Percentiles rank a stretch among this genome's conserved stretches.
phyloP scores from a whole-genome alignment of 1,140 invertebrate species.

The Procambarus virginalis region DNA sequence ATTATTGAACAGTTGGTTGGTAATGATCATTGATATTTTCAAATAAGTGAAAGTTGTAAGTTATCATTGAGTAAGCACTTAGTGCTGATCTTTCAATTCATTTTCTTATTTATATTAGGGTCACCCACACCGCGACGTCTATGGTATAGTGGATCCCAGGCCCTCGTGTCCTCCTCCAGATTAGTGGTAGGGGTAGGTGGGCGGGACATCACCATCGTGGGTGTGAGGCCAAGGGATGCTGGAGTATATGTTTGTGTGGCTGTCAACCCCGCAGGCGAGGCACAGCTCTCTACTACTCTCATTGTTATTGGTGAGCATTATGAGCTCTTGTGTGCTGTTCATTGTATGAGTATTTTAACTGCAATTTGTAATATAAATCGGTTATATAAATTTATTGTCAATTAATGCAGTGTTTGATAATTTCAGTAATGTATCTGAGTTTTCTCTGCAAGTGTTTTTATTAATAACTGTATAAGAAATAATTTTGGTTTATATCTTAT shows the following conservation, averaged over 20 bases:
- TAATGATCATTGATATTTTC: too few relatives aligned
- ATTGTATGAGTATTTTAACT: neutral
- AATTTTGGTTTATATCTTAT: too few relatives aligned
- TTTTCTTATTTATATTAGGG: neutral
- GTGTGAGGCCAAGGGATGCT: constrained; percentile 37
- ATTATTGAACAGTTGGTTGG: too few relatives aligned
- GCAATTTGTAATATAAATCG: too few relatives aligned
- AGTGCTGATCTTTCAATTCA: neutral
- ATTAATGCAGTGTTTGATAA: too few relatives aligned
- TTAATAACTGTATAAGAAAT: too few relatives aligned
- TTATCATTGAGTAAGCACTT: too few relatives aligned
- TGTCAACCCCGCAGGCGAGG: constrained; percentile 62
- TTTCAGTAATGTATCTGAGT: too few relatives aligned
- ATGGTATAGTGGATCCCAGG: constrained; percentile 48
- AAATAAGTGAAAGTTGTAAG: too few relatives aligned
- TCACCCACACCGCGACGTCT: constrained; percentile 47
- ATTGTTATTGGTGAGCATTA: constrained; percentile 41
- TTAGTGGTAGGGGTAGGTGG: constrained; percentile 13
- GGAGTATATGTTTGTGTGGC: constrained; percentile 57
- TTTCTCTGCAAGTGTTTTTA: too few relatives aligned
- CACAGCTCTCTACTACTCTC: constrained; percentile 46
- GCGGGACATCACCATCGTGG: constrained; percentile 40
- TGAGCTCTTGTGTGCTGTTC: neutral
- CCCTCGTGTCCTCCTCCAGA: constrained; percentile 49
- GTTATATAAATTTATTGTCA: too few relatives aligned